Base-by-base conservation (phyloP, 2,113 vertebrate species). In the Tachycineta bicolor region DNA sequence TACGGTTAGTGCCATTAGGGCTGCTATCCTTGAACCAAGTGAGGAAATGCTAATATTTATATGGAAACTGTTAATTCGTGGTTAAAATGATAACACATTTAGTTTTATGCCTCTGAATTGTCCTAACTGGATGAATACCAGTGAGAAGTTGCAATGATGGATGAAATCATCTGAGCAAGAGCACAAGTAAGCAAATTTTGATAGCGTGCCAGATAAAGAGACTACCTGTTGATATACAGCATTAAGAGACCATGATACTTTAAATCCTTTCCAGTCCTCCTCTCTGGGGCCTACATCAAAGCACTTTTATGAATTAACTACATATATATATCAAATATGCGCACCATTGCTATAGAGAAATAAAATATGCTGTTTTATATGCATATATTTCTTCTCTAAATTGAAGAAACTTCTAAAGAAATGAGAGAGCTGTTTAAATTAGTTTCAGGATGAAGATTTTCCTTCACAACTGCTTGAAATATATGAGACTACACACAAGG, bases 11-110 rank as follows among this genome's bases (percentile, higher is more conserved):
- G 83, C 97, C 84, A 65, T 97, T 97, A 97, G 47, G 88, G 96
- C 91, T 94, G 91, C 91, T 95, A 70, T 78, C 86, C 96, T 92
- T 95, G 91, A 68, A 76, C 68, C 88, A 89, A 96, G 96, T 83
- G 94, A 98, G 96, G 97, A 98, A 98, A 97, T 92, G 85, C 95
- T 97, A 98, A 98, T 98, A 98, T 98, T 98, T 98, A 97, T 94
- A 92, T 71, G 97, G 97, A 97, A 97, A 97, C 96, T 97, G 97
- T 97, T 98, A 97, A 98, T 98, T 97, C 74, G 97, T 90, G 95
- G 96, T 92, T 94, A 87, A 97, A 97, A 98, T 94, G 97, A 97
- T 97, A 97, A 95, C 95, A 91, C 93, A 39, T 89, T 97, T 93
- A 83, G 87, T 94, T 97, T 96, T 77, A 84, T 63, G 68, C 91